phyloP scores from a whole-genome alignment of 1,140 invertebrate genomes.

The Zaprionus africanus region DNA sequence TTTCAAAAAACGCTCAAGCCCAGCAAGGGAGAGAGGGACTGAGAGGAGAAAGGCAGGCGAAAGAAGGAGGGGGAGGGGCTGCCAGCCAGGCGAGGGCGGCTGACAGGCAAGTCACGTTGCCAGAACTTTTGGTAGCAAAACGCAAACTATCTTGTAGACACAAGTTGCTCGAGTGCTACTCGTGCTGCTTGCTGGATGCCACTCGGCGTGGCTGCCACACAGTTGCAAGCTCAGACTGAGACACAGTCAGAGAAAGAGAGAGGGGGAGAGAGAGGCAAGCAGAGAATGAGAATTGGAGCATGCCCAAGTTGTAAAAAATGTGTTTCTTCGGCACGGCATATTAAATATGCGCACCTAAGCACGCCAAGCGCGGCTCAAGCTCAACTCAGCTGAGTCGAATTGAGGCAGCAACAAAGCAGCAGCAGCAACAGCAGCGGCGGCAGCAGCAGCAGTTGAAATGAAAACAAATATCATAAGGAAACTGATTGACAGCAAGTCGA shows the following conservation, averaged over 20 bases:
- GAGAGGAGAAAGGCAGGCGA: neutral
- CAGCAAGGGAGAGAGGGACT: conserved; percentile 25
- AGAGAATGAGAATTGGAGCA: conserved; percentile 72
- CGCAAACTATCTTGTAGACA: conserved; percentile 46
- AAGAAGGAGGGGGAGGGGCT: no score
- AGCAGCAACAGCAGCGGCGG: no score
- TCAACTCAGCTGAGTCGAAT: conserved; percentile 8
- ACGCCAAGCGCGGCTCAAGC: conserved; percentile 42
- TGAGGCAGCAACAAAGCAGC: neutral
- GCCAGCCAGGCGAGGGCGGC: neutral
- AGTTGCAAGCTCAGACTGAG: conserved; percentile 48
- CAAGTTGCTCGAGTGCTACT: conserved; percentile 50
- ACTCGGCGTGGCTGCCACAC: conserved; percentile 35
- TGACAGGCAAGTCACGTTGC: conserved; percentile 51
- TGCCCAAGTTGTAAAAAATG: conserved; percentile 78
- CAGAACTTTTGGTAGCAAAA: conserved; percentile 54
- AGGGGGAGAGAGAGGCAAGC: neutral
- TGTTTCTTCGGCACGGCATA: conserved; percentile 69
- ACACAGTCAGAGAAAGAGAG: neutral
- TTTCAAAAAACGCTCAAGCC: conserved; percentile 57
- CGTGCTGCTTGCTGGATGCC: conserved; percentile 39
- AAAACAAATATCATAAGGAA: neutral
- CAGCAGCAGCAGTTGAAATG: no score
- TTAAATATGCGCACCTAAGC: conserved; percentile 78
- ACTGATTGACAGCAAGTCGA: neutral